phyloP scores from a whole-genome alignment of 2,113 vertebrate genomes.

The Mellivora capensis region DNA sequence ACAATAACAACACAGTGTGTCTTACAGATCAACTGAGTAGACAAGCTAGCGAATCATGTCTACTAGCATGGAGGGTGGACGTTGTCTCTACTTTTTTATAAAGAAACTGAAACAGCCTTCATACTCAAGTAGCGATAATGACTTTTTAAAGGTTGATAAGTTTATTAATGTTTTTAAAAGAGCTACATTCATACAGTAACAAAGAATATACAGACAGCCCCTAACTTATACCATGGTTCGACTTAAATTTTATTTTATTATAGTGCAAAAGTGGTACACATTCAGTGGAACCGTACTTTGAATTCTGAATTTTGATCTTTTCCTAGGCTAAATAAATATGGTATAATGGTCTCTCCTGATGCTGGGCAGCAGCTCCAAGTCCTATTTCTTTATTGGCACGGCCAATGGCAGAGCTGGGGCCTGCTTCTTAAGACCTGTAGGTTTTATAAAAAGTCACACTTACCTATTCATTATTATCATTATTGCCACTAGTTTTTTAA shows the following conservation, averaged over 20 bases:
- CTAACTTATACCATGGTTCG: background rate
- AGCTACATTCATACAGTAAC: background rate
- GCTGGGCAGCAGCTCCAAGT: background rate
- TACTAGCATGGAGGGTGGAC: background rate
- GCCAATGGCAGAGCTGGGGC: background rate
- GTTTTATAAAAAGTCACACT: background rate
- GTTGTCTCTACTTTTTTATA: background rate
- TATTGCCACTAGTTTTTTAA: background rate
- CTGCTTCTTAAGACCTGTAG: background rate
- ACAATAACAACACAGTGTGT: background rate
- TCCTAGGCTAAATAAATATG: background rate
- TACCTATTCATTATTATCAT: background rate
- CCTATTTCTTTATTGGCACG: background rate
- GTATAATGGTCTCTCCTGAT: background rate
- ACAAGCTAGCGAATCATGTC: rapidly evolving
- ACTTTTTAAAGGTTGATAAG: background rate
- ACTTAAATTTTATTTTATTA: background rate
- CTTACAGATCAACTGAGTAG: background rate
- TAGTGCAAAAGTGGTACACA: background rate
- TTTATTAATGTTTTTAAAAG: background rate
- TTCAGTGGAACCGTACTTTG: background rate
- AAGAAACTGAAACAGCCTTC: background rate
- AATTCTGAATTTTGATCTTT: background rate
- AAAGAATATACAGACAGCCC: background rate
- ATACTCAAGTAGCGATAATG: background rate